These are phyloP conservation scores for Thaumatotibia leucotreta DNA, from an alignment of 1,140 invertebrate genomes.

Conservation along the genomic window DNA sequence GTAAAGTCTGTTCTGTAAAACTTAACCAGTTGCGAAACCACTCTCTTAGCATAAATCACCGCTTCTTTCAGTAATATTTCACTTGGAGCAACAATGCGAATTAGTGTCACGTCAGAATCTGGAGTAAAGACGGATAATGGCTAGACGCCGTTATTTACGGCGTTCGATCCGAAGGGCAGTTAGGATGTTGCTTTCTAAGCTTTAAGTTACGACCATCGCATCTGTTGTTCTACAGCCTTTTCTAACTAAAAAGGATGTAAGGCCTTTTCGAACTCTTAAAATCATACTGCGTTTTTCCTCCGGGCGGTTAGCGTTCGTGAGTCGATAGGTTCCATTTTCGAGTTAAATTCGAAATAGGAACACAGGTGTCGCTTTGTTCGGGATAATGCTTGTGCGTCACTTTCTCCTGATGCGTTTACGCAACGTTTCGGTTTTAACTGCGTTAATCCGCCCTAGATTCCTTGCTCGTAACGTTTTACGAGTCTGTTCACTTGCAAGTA, in stretches of 20 bases:
- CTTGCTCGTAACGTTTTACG: slow-evolving; percentile 17
- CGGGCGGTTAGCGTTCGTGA: neutral
- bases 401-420: slow-evolving; percentile 34
- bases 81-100: slow-evolving; percentile 29
- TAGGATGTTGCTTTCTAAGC: slow-evolving; percentile 35
- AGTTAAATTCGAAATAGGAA: slow-evolving; percentile 20
- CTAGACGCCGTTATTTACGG: slow-evolving; percentile 27
- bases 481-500: neutral
- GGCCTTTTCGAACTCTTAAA: neutral
- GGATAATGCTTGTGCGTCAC: slow-evolving; percentile 28
- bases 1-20: neutral
- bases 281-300: neutral
- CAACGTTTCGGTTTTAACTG: slow-evolving; percentile 19
- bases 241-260: neutral
- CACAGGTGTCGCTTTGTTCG: slow-evolving; percentile 29
- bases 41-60: slow-evolving; percentile 12
- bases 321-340: slow-evolving; percentile 2
- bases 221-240: neutral
- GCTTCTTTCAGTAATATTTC: slow-evolving; percentile 17
- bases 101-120: slow-evolving; percentile 32
- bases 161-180: slow-evolving; percentile 18
- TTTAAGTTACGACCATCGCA: slow-evolving; percentile 29
- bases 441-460: slow-evolving; percentile 30
- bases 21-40: neutral
- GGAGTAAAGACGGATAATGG: slow-evolving; percentile 37